These are phyloP conservation scores for Drosophila nr. medialis DNA, from an alignment of 2,888 invertebrate genomes.

Conservation along the genomic window DNA sequence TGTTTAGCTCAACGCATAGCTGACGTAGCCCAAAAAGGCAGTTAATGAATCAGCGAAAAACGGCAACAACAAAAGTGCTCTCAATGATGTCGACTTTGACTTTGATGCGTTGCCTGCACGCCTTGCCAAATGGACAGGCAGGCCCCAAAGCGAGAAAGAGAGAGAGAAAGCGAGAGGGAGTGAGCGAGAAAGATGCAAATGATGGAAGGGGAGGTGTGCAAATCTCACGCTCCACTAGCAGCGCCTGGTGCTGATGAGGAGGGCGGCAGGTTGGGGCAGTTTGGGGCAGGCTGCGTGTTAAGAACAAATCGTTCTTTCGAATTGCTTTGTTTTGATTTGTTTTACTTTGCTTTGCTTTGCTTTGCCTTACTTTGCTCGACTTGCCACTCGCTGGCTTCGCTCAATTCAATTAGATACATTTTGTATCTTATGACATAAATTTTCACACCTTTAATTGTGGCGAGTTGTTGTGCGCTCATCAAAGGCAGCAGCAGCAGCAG, in stretches of 20 bases:
- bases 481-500: slow-evolving; percentile 15
- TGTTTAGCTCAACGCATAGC: neutral
- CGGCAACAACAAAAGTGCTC: slow-evolving; percentile 32
- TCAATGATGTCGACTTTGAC: slow-evolving; percentile 67
- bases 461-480: slow-evolving; percentile 10
- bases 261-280: neutral
- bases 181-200: neutral
- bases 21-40: neutral
- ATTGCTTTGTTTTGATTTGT: neutral
- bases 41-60: slow-evolving; percentile 35
- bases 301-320: slow-evolving; percentile 66
- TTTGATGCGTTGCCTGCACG: slow-evolving; percentile 71
- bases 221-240: slow-evolving; percentile 69
- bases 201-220: slow-evolving; percentile 11
- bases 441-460: slow-evolving; percentile 73
- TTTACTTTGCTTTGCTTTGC: neutral
- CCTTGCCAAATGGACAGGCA: slow-evolving; percentile 33
- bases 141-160: slow-evolving; percentile 14
- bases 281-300: slow-evolving; percentile 61
- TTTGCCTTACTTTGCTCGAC: neutral
- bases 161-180: neutral
- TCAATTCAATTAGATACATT: slow-evolving; percentile 82
- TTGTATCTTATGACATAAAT: slow-evolving; percentile 81
- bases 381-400: slow-evolving; percentile 49
- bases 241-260: slow-evolving; percentile 7